Conservation (phyloP, 2,888 invertebrate species). For the Mycalesis mineus region DNA sequence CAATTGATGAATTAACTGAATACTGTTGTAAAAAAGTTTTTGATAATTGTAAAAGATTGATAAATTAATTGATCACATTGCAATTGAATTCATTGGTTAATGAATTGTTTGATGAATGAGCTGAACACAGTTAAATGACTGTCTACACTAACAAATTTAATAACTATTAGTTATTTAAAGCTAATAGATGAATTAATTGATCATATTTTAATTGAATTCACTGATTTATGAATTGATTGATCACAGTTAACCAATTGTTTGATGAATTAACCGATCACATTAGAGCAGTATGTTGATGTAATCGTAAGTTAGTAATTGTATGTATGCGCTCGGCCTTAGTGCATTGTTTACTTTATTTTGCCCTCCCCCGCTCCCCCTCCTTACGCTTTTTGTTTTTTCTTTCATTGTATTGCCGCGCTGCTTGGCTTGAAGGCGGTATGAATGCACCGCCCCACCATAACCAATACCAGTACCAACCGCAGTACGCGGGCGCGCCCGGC, state of each 20-base stretch:
- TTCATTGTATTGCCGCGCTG: constrained; percentile 77
- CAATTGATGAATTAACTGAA: not conserved
- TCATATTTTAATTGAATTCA: not conserved
- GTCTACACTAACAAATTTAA: no score
- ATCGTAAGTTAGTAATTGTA: constrained; percentile 1
- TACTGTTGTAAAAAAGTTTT: not conserved
- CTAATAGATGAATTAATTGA: no score
- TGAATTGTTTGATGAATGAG: not conserved
- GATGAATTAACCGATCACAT: not conserved
- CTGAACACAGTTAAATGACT: not conserved
- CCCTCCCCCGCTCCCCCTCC: constrained; percentile 56
- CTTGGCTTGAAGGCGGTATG: constrained; percentile 79
- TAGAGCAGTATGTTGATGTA: not conserved
- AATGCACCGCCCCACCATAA: constrained; percentile 78
- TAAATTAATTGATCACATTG: not conserved
- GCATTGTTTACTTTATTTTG: constrained; percentile 57
- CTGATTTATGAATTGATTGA: not conserved
- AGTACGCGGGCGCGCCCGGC: constrained; percentile 66
- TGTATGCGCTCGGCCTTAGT: constrained; percentile 36
- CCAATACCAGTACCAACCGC: constrained; percentile 76
- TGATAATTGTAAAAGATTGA: not conserved
- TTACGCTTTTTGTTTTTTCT: constrained; percentile 77
- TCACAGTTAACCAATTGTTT: not conserved
- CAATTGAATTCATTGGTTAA: not conserved
- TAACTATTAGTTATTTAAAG: no score